phyloP scores from a whole-genome alignment of 2,797 vertebrate genomes.

The Astyanax mexicanus region DNA sequence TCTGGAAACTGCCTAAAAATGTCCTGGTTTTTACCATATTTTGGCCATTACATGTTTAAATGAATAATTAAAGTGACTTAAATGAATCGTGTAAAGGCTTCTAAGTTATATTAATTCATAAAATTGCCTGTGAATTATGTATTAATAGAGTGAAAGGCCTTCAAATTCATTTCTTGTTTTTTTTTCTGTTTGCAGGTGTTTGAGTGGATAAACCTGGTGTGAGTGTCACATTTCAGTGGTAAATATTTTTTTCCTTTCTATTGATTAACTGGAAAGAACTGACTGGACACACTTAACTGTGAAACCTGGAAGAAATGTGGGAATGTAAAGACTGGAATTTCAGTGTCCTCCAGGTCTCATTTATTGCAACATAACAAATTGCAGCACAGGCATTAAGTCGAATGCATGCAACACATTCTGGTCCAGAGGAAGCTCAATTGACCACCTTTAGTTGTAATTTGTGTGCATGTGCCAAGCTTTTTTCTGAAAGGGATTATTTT shows the following conservation, averaged over 20 bases:
- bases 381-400: slow-evolving; percentile 45
- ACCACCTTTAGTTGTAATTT: slow-evolving; percentile 48
- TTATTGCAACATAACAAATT: slow-evolving; percentile 49
- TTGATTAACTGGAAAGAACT: neutral
- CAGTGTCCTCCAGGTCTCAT: slow-evolving; percentile 22
- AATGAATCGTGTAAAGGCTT: too few relatives aligned
- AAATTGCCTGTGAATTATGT: too few relatives aligned
- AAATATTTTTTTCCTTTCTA: neutral
- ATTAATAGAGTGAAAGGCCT: too few relatives aligned
- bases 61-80: too few relatives aligned
- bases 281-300: neutral
- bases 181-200: slow-evolving; percentile 8
- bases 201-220: neutral
- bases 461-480: slow-evolving; percentile 46
- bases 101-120: too few relatives aligned
- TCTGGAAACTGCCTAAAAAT: too few relatives aligned
- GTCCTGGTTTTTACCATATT: too few relatives aligned
- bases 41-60: too few relatives aligned
- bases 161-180: neutral
- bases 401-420: slow-evolving; percentile 30
- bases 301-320: too few relatives aligned
- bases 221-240: neutral
- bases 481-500: slow-evolving; percentile 53
- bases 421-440: neutral
- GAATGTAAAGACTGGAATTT: slow-evolving; percentile 28